These are phyloP conservation scores for Drosophila mimetica DNA, from an alignment of 2,888 invertebrate genomes.

Conservation along the genomic window DNA sequence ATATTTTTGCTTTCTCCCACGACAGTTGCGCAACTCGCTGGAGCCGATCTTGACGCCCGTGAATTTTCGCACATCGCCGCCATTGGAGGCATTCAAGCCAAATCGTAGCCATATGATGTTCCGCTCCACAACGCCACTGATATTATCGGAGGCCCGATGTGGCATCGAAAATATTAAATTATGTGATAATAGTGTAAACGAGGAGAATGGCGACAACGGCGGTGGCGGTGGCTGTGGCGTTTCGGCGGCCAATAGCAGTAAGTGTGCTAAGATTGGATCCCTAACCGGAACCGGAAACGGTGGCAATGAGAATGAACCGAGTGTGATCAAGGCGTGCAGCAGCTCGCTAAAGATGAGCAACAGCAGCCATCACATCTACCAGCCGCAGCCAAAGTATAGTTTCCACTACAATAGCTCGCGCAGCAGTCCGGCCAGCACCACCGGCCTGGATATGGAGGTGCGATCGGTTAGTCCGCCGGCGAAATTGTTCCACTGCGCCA, in stretches of 20 bases:
- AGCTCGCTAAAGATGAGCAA: constrained; percentile 83
- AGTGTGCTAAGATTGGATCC: constrained; percentile 53
- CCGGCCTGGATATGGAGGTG: constrained; percentile 83
- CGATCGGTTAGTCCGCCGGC: constrained; percentile 85
- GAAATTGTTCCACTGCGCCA: constrained; percentile 86
- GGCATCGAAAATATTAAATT: constrained; percentile 85
- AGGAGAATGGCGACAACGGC: constrained; percentile 77
- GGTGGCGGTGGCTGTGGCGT: constrained; percentile 32
- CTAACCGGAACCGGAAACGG: constrained; percentile 23
- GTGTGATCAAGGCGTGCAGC: constrained; percentile 76
- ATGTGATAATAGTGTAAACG: constrained; percentile 85
- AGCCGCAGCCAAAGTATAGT: constrained; percentile 84
- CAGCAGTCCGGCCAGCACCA: constrained; percentile 84
- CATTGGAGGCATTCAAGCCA: constrained; percentile 94
- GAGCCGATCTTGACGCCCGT: constrained; percentile 91
- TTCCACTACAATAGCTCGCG: constrained; percentile 84
- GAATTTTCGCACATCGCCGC: constrained; percentile 95
- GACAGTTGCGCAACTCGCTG: constrained; percentile 87
- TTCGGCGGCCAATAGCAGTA: constrained; percentile 32
- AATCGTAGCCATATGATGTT: constrained; percentile 85
- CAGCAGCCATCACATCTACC: constrained; percentile 83
- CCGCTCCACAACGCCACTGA: constrained; percentile 85
- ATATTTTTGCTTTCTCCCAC: background rate
- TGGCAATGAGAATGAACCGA: constrained; percentile 74
- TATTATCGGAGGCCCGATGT: constrained; percentile 84